Evolutionary conservation across 1,140 invertebrate species (phyloP).

Genomic region (Chlorops oryzae): DNA sequence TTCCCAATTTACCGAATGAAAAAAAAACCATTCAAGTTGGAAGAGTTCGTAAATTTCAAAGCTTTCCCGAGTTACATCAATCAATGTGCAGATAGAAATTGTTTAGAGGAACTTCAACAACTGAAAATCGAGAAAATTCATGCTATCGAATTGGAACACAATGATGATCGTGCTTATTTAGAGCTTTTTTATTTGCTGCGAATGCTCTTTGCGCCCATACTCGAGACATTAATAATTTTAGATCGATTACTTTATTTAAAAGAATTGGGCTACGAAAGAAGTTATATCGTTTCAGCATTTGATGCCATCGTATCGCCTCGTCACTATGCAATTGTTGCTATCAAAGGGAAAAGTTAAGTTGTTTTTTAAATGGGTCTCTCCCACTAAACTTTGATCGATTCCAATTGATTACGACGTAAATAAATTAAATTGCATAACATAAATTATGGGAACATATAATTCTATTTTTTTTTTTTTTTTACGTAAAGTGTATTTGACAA

Average conservation of each 20-base stretch:
- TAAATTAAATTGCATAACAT: too few species aligned
- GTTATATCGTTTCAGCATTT: slow-evolving; percentile 67
- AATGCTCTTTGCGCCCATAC: slow-evolving; percentile 70
- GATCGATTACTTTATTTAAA: slow-evolving; percentile 76
- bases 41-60: slow-evolving; percentile 50
- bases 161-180: slow-evolving; percentile 53
- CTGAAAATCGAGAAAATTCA: slow-evolving; percentile 10
- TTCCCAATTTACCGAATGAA: slow-evolving; percentile 31
- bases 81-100: slow-evolving; percentile 61
- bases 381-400: too few species aligned
- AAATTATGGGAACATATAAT: too few species aligned
- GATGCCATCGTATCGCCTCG: slow-evolving; percentile 70
- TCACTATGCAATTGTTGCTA: slow-evolving; percentile 62
- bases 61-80: too few species aligned
- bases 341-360: slow-evolving; percentile 19
- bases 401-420: too few species aligned
- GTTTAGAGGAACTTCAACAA: slow-evolving; percentile 51
- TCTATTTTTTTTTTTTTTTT: too few species aligned
- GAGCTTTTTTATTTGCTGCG: slow-evolving; percentile 76
- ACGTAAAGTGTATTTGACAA: too few species aligned
- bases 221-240: slow-evolving; percentile 78
- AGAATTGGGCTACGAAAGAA: slow-evolving; percentile 59
- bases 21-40: slow-evolving; percentile 37
- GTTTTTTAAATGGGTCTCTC: too few species aligned
- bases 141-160: neutral